Evolutionary conservation across 2,113 vertebrate genomes (phyloP).

Genomic region (Muscicapa adusta): DNA sequence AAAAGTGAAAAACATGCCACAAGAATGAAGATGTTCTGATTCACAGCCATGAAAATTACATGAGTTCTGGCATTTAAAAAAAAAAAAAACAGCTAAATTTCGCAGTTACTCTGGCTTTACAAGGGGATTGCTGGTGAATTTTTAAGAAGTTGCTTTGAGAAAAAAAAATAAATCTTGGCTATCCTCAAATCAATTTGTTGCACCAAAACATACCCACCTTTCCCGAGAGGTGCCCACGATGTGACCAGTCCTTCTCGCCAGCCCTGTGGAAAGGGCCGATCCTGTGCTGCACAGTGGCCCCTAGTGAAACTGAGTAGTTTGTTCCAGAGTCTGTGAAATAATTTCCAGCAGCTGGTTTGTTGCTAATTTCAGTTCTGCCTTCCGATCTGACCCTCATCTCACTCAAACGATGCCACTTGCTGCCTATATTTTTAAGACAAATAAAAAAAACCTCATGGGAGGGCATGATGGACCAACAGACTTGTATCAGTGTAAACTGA

Average conservation of each 20-base stretch:
- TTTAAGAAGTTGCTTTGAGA: background rate
- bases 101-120: background rate
- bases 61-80: background rate
- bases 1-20: conserved; percentile 59
- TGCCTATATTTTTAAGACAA: background rate
- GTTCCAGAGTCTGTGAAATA: background rate
- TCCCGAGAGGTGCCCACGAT: rapidly evolving
- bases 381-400: background rate
- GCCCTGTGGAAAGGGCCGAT: background rate
- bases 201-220: background rate
- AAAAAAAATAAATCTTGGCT: background rate
- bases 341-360: conserved; percentile 38
- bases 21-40: conserved; percentile 59
- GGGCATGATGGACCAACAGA: background rate
- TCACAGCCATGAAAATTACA: conserved; percentile 45
- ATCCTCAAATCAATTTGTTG: background rate
- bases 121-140: background rate
- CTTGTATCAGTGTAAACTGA: background rate
- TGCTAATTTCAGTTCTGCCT: conserved; percentile 24
- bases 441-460: background rate
- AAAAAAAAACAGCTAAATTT: background rate
- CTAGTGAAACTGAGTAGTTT: conserved; percentile 32
- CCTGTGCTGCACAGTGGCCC: conserved; percentile 50
- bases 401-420: background rate
- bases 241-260: background rate